These are phyloP conservation scores for Peromyscus polionotus DNA, from an alignment of 2,113 vertebrate species.

Conservation along the genomic window DNA sequence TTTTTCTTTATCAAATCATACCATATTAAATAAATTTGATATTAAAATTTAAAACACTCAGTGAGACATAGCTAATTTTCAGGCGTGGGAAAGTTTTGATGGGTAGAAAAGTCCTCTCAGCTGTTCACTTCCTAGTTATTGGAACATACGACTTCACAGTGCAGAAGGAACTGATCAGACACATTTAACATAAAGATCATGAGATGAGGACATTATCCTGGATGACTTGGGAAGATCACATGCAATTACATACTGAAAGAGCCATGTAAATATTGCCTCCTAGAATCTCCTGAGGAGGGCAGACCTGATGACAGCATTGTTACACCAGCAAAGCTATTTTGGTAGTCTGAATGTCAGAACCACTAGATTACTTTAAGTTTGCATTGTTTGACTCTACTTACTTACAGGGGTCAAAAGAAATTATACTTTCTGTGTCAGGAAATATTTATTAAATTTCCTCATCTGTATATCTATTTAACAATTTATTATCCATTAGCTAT, in stretches of 20 bases:
- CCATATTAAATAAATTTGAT: not conserved
- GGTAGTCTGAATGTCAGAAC: too few relatives aligned
- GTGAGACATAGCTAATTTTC: not conserved
- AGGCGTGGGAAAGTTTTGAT: not conserved
- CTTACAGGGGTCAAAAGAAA: not conserved
- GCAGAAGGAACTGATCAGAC: not conserved
- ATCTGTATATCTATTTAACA: not conserved
- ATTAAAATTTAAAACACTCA: not conserved
- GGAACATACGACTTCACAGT: not conserved
- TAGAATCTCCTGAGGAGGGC: not conserved
- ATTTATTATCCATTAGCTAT: not conserved
- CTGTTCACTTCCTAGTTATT: not conserved
- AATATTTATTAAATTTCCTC: not conserved
- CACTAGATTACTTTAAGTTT: not conserved
- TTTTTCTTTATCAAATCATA: not conserved
- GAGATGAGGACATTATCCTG: not conserved
- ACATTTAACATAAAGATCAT: not conserved
- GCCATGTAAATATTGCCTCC: not conserved
- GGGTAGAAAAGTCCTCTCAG: not conserved
- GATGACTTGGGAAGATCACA: not conserved
- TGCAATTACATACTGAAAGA: not conserved
- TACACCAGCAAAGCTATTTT: not conserved
- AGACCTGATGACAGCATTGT: not conserved
- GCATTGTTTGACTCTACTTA: not conserved
- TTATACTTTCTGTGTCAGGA: not conserved